phyloP scores from a whole-genome alignment of 2,797 vertebrate species.

The Champsocephalus esox region DNA sequence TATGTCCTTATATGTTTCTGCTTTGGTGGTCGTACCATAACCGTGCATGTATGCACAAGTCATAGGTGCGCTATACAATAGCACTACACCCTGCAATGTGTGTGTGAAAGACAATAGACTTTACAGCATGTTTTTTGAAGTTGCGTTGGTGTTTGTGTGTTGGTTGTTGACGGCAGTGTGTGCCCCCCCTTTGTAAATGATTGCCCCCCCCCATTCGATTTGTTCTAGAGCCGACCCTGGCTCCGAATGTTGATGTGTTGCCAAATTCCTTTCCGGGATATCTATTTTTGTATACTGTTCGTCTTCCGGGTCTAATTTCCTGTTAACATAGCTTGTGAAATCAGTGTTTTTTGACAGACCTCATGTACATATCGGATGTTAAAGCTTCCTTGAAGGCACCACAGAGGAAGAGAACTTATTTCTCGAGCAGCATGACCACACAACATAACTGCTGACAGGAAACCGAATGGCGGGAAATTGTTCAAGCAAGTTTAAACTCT shows the following conservation, averaged over 20 bases:
- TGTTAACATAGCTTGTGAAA: conserved; percentile 21
- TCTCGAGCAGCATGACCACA: conserved; percentile 8
- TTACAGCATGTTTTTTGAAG: no score
- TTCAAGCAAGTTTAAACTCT: conserved; percentile 2
- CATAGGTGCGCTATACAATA: no score
- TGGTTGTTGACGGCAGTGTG: no score
- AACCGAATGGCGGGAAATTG: not conserved
- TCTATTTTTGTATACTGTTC: conserved; percentile 56
- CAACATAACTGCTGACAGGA: conserved; percentile 9
- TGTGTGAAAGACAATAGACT: no score
- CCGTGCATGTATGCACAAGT: no score
- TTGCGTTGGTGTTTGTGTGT: no score
- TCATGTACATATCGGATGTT: conserved; percentile 54
- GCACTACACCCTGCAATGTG: no score
- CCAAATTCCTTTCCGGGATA: conserved; percentile 42
- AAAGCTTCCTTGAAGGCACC: conserved; percentile 40
- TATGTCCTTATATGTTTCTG: no score
- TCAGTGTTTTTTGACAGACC: conserved; percentile 26
- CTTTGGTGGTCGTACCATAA: no score
- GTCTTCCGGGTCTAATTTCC: conserved; percentile 44
- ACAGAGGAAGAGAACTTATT: conserved; percentile 38
- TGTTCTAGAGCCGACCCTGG: no score
- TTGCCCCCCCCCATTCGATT: no score
- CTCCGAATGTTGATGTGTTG: conserved; percentile 14
- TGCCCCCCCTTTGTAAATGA: no score